Conservation (phyloP, 2,113 vertebrate genomes). For the Tychaedon coryphoeus region DNA sequence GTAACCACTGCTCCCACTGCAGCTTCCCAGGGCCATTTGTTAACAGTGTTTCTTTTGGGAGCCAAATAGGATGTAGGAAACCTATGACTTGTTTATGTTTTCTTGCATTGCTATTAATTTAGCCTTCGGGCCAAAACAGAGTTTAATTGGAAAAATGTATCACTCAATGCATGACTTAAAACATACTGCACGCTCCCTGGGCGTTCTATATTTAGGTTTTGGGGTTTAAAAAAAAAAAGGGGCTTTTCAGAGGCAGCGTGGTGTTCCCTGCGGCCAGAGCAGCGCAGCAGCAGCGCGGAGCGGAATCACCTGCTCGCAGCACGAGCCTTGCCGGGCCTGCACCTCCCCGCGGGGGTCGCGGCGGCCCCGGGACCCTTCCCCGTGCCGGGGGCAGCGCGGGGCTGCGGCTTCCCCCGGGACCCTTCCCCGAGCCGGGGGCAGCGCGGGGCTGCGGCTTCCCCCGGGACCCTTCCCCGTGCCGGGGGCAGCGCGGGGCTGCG, state of each 20-base stretch:
- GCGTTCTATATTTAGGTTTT: not conserved
- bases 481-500: not conserved
- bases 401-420: not conserved
- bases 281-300: not conserved
- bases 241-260: not conserved
- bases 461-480: too few species aligned
- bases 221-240: too few species aligned
- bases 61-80: not conserved
- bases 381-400: not conserved
- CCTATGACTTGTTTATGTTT: not conserved
- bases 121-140: not conserved
- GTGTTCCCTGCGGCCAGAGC: not conserved
- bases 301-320: not conserved
- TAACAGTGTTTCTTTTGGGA: not conserved
- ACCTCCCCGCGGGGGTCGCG: not conserved
- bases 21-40: not conserved
- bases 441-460: too few species aligned
- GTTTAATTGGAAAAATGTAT: not conserved
- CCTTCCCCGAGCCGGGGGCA: too few species aligned
- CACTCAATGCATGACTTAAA: not conserved
- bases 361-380: too few species aligned
- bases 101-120: not conserved
- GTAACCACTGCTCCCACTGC: not conserved
- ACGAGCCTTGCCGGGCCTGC: not conserved
- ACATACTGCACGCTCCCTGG: accelerated